These are phyloP conservation scores for Sebastolobus altivelis DNA, from an alignment of 2,797 vertebrate genomes.

Conservation along the genomic window DNA sequence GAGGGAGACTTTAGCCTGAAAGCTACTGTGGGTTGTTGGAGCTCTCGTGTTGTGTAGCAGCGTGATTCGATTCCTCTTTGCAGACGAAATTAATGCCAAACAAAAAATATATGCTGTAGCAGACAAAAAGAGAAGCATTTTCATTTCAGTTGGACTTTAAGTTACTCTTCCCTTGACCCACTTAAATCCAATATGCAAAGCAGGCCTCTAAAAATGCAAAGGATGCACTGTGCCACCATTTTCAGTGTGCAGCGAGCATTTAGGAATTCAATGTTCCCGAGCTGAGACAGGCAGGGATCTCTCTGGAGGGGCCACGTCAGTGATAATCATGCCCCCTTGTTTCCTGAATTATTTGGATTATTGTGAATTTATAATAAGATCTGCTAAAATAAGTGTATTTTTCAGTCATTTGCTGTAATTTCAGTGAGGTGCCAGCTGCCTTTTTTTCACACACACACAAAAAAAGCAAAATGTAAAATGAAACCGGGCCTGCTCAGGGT, in stretches of 20 bases:
- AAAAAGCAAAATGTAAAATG: conserved; percentile 16
- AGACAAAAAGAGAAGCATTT: neutral
- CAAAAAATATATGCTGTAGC: neutral
- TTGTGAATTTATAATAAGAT: conserved; percentile 26
- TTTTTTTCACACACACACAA: conserved; percentile 10
- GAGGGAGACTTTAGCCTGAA: neutral
- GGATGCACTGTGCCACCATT: conserved; percentile 71
- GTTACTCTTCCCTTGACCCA: conserved; percentile 63
- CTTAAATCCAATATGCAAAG: conserved; percentile 75
- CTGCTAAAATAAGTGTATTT: conserved; percentile 5
- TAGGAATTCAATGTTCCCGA: conserved; percentile 60
- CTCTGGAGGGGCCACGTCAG: conserved; percentile 27
- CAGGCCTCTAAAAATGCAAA: conserved; percentile 74
- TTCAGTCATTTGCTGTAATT: neutral
- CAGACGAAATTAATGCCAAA: neutral
- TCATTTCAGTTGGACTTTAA: conserved; percentile 31
- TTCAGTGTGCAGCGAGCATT: conserved; percentile 65
- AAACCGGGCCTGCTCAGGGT: conserved; percentile 27
- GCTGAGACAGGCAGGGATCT: conserved; percentile 49
- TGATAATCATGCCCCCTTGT: conserved; percentile 21
- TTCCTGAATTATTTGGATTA: conserved; percentile 27
- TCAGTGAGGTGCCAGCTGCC: conserved; percentile 30
- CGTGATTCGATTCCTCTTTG: neutral
- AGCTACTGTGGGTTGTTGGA: neutral
- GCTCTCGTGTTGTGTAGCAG: neutral